Evolutionary conservation across 2,797 vertebrate species (phyloP).

Genomic region (Mormyrops boulengeri): DNA sequence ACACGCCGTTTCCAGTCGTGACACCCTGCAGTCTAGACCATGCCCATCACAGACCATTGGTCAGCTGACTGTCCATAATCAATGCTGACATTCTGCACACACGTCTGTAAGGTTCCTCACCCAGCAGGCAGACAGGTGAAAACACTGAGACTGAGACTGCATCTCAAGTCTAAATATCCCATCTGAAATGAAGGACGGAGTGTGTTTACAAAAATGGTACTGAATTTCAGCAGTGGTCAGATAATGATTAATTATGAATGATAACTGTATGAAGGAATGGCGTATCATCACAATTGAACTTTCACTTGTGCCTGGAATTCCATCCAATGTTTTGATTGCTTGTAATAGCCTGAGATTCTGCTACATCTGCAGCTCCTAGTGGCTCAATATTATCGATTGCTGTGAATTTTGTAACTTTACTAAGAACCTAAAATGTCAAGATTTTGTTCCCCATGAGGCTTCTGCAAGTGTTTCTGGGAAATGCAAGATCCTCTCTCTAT

Average conservation of each 20-base stretch:
- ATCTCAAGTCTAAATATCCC: background rate
- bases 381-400: background rate
- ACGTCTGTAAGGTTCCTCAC: constrained; percentile 30
- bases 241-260: background rate
- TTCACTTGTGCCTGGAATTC: background rate
- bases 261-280: background rate
- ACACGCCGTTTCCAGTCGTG: background rate
- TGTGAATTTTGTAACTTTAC: constrained; percentile 15
- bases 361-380: background rate
- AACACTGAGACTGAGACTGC: background rate
- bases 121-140: constrained; percentile 18
- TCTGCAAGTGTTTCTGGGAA: background rate
- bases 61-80: constrained; percentile 59
- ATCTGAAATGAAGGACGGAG: background rate
- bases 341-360: background rate
- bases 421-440: background rate
- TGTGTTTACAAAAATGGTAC: background rate
- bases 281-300: background rate
- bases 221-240: background rate
- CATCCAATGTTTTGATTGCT: background rate
- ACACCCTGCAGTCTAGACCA: constrained; percentile 41
- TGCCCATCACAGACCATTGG: constrained; percentile 43
- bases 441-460: background rate
- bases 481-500: background rate
- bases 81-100: constrained; percentile 54